These are phyloP conservation scores for Tiaroga cobitis DNA, from an alignment of 2,797 vertebrate genomes.

Conservation along the genomic window DNA sequence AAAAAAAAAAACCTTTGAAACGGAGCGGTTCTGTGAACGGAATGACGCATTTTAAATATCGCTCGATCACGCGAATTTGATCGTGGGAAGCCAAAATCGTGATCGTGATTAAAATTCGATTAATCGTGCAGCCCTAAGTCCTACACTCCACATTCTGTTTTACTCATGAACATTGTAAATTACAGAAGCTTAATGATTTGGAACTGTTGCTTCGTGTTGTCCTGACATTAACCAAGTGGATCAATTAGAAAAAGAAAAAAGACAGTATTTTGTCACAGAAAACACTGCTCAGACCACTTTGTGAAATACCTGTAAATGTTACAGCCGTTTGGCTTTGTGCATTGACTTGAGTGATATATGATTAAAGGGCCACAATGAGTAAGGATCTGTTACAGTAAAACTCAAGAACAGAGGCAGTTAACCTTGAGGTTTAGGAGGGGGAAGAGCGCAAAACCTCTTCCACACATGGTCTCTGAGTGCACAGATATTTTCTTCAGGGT, in stretches of 20 bases:
- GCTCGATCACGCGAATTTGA: no score
- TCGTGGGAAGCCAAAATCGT: no score
- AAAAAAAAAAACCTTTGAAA: no score
- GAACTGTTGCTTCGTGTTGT: not conserved
- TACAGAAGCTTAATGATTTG: not conserved
- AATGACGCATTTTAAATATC: no score
- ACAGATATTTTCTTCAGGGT: slow-evolving; percentile 38
- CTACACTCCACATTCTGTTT: not conserved
- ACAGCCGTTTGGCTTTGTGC: slow-evolving; percentile 14
- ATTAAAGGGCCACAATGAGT: slow-evolving; percentile 15
- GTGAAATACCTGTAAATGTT: slow-evolving; percentile 25
- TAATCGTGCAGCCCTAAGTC: no score
- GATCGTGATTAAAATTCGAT: no score
- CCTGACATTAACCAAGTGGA: not conserved
- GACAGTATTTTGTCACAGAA: not conserved
- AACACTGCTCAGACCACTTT: slow-evolving; percentile 5
- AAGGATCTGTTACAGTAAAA: slow-evolving; percentile 44
- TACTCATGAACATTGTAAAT: not conserved
- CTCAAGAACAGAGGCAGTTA: slow-evolving; percentile 33
- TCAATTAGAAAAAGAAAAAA: not conserved
- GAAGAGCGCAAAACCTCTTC: slow-evolving; percentile 20
- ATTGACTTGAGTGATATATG: slow-evolving; percentile 18
- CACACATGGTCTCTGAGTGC: slow-evolving; percentile 29
- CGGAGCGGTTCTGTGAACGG: no score
- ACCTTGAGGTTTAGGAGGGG: slow-evolving; percentile 43